These are phyloP conservation scores for Periplaneta americana DNA, from an alignment of 1,140 invertebrate species.

Conservation along the genomic window DNA sequence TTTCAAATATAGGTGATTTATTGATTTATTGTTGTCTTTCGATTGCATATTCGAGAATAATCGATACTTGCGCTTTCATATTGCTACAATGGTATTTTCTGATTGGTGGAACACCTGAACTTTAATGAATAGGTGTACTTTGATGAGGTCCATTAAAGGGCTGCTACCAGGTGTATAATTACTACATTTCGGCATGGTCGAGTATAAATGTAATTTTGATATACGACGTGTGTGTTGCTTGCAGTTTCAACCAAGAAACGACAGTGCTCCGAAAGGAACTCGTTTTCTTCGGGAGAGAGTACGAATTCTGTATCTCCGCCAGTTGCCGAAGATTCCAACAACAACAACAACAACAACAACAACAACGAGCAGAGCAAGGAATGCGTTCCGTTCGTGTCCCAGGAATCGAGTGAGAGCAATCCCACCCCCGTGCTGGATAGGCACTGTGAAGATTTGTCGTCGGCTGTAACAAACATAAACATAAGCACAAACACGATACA, in stretches of 20 bases:
- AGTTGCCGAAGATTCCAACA: neutral
- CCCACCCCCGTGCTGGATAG: neutral
- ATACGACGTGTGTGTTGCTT: too few relatives aligned
- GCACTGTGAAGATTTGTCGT: neutral
- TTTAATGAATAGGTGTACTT: too few relatives aligned
- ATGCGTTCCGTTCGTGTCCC: neutral
- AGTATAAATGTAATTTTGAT: too few relatives aligned
- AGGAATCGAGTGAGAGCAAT: neutral
- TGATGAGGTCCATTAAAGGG: too few relatives aligned
- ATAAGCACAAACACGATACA: neutral
- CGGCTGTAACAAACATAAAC: neutral
- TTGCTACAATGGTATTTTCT: too few relatives aligned
- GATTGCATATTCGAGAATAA: too few relatives aligned
- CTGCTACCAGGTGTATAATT: too few relatives aligned
- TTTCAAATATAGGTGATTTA: too few relatives aligned
- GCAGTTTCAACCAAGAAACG: neutral
- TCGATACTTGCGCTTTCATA: too few relatives aligned
- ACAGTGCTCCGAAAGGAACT: neutral
- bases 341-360: neutral
- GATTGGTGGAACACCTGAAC: too few relatives aligned
- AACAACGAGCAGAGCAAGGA: neutral
- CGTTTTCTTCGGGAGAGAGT: neutral
- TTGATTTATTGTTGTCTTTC: too few relatives aligned
- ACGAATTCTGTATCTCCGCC: neutral
- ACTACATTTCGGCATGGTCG: too few relatives aligned